phyloP scores from a whole-genome alignment of 2,888 invertebrate species.

The Catocala nupta region DNA sequence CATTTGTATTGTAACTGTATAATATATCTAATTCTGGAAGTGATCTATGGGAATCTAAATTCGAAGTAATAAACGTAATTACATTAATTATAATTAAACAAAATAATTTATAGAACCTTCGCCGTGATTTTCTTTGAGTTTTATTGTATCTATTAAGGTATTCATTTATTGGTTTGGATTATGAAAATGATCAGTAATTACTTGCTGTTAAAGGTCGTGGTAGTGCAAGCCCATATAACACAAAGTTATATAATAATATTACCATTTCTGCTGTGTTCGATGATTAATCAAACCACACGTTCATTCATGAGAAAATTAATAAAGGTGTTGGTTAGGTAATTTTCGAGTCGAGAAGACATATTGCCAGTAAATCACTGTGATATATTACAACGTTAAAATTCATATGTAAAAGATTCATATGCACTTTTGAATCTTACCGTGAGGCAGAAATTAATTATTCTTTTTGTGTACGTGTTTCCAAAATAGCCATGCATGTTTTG shows the following conservation, averaged over 20 bases:
- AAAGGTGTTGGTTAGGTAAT: conserved; percentile 5
- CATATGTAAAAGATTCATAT: background rate
- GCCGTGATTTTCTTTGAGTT: conserved; percentile 10
- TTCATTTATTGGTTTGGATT: conserved; percentile 20
- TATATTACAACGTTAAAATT: background rate
- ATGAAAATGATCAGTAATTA: conserved; percentile 8
- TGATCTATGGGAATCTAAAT: conserved; percentile 15
- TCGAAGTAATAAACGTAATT: conserved; percentile 16
- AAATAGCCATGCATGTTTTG: too few species aligned
- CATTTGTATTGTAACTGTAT: conserved; percentile 18
- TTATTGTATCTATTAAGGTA: conserved; percentile 25
- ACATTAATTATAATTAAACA: conserved; percentile 29
- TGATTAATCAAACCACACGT: background rate
- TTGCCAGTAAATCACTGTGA: background rate
- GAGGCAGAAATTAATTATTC: background rate
- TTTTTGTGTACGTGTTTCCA: too few species aligned
- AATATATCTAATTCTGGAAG: conserved; percentile 3
- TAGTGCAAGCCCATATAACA: too few species aligned
- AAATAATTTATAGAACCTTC: conserved; percentile 22
- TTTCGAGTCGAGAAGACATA: background rate
- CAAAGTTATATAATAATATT: too few species aligned
- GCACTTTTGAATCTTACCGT: background rate
- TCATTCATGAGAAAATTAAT: conserved; percentile 4
- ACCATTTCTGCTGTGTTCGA: background rate
- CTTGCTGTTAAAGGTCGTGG: too few species aligned